A percentile compares a stretch with the other conserved stretches of the same genome.
Conservation (phyloP, 2,113 vertebrate species). For the Paracanthobrama guichenoti region DNA sequence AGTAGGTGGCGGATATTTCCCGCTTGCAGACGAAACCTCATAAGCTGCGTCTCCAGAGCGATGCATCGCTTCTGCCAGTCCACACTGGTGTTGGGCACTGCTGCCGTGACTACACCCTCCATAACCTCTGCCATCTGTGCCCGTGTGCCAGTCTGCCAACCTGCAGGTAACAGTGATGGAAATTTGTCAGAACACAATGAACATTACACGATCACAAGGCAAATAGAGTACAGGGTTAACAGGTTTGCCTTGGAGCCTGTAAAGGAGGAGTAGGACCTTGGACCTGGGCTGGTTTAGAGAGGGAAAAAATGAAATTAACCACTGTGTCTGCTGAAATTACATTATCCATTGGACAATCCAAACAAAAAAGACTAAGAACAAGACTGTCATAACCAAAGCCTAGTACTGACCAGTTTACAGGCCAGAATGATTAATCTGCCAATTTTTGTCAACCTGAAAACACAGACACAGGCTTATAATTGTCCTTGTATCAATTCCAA, state of each 20-base stretch:
- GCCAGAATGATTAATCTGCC: neutral
- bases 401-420: neutral
- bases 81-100: conserved; percentile 56
- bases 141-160: conserved; percentile 20
- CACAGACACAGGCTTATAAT: neutral
- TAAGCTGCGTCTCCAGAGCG: conserved; percentile 84
- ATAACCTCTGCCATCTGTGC: conserved; percentile 72
- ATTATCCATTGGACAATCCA: neutral
- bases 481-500: neutral
- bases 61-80: conserved; percentile 88
- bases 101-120: conserved; percentile 69
- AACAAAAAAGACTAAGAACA: neutral
- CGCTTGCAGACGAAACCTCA: conserved; percentile 87
- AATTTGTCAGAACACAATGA: neutral
- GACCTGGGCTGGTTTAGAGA: neutral
- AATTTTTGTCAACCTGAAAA: neutral
- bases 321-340: neutral
- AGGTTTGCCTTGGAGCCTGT: neutral
- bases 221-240: neutral
- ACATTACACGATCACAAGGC: neutral
- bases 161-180: conserved; percentile 8
- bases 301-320: neutral
- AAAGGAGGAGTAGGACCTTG: neutral
- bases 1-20: conserved; percentile 87
- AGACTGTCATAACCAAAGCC: neutral